Conservation (phyloP, 2,797 vertebrate genomes). For the Sebastes taczanowskii region DNA sequence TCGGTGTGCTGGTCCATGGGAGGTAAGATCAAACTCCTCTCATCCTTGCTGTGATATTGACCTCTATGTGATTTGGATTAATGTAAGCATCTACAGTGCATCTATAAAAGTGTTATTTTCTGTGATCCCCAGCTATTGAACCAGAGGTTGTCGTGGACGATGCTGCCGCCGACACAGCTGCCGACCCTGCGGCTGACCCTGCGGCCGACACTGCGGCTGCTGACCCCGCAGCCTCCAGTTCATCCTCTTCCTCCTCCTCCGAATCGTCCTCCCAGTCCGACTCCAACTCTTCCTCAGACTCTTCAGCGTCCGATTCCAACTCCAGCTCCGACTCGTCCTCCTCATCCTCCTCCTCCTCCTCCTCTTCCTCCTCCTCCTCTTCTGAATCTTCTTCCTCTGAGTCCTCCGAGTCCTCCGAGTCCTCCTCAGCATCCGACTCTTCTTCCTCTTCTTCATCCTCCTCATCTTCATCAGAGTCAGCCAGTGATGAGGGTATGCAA, state of each 20-base stretch:
- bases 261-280: conserved; percentile 45
- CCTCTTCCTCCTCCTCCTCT: conserved; percentile 18
- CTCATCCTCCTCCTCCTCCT: conserved; percentile 8
- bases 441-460: conserved; percentile 70
- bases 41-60: neutral
- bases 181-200: conserved; percentile 2
- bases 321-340: conserved; percentile 45
- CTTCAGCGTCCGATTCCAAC: conserved; percentile 54
- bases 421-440: conserved; percentile 25
- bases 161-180: conserved; percentile 21
- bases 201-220: neutral
- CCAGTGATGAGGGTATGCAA: conserved; percentile 72
- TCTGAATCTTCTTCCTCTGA: conserved; percentile 28
- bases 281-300: conserved; percentile 45
- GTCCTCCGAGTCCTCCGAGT: conserved; percentile 16
- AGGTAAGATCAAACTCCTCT: conserved; percentile 79
- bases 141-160: conserved; percentile 63
- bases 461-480: conserved; percentile 78
- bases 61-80: neutral
- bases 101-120: neutral
- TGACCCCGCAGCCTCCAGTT: conserved; percentile 7
- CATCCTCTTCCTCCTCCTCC: conserved; percentile 34
- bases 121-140: conserved; percentile 59
- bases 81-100: neutral
- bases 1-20: conserved; percentile 85